Conservation (phyloP, 2,797 vertebrate species). For the Pyrrhura leucotis region DNA sequence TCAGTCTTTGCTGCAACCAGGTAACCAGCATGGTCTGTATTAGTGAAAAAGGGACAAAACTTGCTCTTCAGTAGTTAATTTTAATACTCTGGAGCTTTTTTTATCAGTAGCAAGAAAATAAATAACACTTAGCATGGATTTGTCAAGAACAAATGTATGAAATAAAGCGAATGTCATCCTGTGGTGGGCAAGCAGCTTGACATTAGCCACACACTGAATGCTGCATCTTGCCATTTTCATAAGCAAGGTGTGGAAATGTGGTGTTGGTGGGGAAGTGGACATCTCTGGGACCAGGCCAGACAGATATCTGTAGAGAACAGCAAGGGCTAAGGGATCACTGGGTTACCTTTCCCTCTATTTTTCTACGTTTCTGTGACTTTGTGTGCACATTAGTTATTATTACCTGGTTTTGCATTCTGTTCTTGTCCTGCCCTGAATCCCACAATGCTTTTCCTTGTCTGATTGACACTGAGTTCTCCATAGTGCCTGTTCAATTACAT, state of each 20-base stretch:
- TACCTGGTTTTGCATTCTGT: background rate
- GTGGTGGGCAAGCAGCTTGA: rapidly evolving
- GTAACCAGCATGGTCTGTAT: background rate
- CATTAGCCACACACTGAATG: background rate
- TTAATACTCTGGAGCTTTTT: background rate
- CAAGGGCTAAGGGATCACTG: background rate
- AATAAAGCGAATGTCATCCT: background rate
- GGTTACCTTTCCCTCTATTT: background rate
- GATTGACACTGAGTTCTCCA: background rate
- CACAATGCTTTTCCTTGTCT: background rate
- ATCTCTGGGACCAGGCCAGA: background rate
- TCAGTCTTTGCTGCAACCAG: background rate
- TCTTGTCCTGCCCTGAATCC: background rate
- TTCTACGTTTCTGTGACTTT: background rate
- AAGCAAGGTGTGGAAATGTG: background rate
- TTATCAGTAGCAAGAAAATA: background rate
- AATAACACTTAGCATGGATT: background rate
- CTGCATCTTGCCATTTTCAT: background rate
- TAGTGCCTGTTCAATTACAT: background rate
- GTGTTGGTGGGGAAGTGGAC: background rate
- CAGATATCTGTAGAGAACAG: background rate
- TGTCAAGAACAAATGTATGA: background rate
- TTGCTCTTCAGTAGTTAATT: background rate
- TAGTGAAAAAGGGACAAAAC: background rate
- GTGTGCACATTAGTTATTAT: background rate